These are phyloP conservation scores for Resseliella maxima DNA, from an alignment of 2,888 invertebrate species.

Conservation along the genomic window DNA sequence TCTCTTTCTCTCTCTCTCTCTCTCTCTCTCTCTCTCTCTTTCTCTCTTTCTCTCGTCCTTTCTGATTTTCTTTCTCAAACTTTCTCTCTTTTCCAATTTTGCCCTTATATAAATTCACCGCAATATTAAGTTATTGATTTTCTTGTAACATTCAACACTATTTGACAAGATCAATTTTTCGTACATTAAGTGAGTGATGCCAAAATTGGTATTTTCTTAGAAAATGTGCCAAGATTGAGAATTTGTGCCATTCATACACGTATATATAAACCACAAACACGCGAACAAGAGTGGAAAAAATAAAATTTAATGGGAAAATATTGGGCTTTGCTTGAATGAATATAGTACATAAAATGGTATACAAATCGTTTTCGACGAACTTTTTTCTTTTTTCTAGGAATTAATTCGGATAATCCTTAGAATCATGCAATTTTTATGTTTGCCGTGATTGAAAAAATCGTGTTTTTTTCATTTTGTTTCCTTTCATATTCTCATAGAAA, in stretches of 20 bases:
- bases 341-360: background rate
- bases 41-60: too few species aligned
- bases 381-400: background rate
- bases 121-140: background rate
- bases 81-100: background rate
- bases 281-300: background rate
- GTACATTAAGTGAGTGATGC: background rate
- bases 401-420: background rate
- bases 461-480: background rate
- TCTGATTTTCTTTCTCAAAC: too few species aligned
- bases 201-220: background rate
- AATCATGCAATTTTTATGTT: background rate
- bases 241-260: background rate
- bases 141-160: background rate
- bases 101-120: background rate
- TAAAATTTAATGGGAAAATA: background rate
- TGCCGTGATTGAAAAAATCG: background rate
- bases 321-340: background rate
- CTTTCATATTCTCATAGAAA: background rate
- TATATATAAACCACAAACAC: too few species aligned
- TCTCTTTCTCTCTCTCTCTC: too few species aligned
- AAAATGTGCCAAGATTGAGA: background rate
- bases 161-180: background rate
- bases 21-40: too few species aligned
- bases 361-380: background rate